phyloP scores from a whole-genome alignment of 2,113 vertebrate species.

The Pollimyrus isidori region DNA sequence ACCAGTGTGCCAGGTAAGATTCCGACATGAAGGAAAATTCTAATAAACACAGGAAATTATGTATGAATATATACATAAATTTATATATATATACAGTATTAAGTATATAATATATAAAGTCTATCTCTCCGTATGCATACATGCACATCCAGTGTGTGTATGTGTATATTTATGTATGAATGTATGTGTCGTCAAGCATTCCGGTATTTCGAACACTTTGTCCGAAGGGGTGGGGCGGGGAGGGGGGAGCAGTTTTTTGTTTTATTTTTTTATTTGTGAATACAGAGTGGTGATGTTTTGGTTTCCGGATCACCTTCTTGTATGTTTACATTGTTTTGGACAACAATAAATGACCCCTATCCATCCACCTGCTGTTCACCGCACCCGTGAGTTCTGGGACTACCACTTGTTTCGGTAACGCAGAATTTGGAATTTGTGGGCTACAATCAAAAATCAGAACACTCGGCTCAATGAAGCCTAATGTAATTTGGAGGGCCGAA shows the following conservation, averaged over 20 bases:
- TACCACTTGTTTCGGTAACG: neutral
- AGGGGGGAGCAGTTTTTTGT: slow-evolving; percentile 26
- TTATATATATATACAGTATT: slow-evolving; percentile 42
- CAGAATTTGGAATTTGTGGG: neutral
- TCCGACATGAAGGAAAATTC: neutral
- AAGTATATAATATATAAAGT: slow-evolving; percentile 36
- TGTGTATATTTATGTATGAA: slow-evolving; percentile 55
- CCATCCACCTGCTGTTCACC: slow-evolving; percentile 40
- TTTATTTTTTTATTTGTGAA: slow-evolving; percentile 44
- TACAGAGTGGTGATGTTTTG: slow-evolving; percentile 53
- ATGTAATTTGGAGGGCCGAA: neutral
- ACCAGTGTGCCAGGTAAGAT: slow-evolving; percentile 53
- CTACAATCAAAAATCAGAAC: neutral
- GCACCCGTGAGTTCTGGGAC: neutral
- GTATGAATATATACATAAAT: slow-evolving; percentile 38
- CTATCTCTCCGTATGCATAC: slow-evolving; percentile 42
- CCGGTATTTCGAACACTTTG: slow-evolving; percentile 54
- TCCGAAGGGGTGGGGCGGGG: slow-evolving; percentile 39
- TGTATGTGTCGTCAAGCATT: slow-evolving; percentile 57
- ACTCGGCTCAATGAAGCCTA: neutral
- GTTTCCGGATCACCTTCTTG: slow-evolving; percentile 61
- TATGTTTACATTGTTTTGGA: slow-evolving; percentile 61
- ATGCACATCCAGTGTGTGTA: slow-evolving; percentile 45
- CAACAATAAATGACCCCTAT: slow-evolving; percentile 53
- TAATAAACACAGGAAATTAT: slow-evolving; percentile 8